Base-by-base conservation (phyloP, 30 jellyfish, hydroid and myxozoan genomes). In the Pelagia noctiluca region DNA sequence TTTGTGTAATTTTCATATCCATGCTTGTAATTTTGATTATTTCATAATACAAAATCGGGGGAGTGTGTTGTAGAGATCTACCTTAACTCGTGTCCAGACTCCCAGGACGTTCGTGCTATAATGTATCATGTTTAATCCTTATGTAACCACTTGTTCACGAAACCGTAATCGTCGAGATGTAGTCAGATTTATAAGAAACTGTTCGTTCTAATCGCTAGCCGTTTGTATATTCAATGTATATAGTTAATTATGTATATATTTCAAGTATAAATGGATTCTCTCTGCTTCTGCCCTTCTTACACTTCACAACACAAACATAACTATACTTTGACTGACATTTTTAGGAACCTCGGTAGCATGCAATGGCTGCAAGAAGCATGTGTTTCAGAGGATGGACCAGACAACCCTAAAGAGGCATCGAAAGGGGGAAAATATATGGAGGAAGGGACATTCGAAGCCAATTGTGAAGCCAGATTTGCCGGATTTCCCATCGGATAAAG, bases 321-420 rank as follows among this genome's bases (percentile, higher is more conserved):
- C n/a, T n/a, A n/a, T n/a, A 57, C 72, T 57, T 22, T 57, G 72
- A 57, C 72, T 8, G 72, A 57, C 72, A 57, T 57, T 23, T 57
- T 57, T 23, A 33, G 85, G 35, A 78, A 78, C 26, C 84, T 75
- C 1, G 25, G 62, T 2, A 49, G 34, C 61, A 75, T 75, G 79
- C 49, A 75, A 23, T 31, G 32, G 57, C 61, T 75, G 11, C 87
- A 75, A 10, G 62, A 50, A 32, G 26, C 53, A 26, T 75, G 12
- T 30, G 79, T 62, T 75, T 26, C n/a, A 7, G 18, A 26, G 11
- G 87, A 50, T 5, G 87, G 87, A 12, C 79, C 79, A 4, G 78
- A 75, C 60, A 75, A 75, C 36, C 87, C 87, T n/a, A 3, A 75
- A 75, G 71, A 19, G 49, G 3, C 87, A 75, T 28, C 60, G 87